A percentile compares a stretch with the other conserved stretches of the same genome.
phyloP scores from a whole-genome alignment of 2,797 vertebrate genomes.

The Amniataba percoides region DNA sequence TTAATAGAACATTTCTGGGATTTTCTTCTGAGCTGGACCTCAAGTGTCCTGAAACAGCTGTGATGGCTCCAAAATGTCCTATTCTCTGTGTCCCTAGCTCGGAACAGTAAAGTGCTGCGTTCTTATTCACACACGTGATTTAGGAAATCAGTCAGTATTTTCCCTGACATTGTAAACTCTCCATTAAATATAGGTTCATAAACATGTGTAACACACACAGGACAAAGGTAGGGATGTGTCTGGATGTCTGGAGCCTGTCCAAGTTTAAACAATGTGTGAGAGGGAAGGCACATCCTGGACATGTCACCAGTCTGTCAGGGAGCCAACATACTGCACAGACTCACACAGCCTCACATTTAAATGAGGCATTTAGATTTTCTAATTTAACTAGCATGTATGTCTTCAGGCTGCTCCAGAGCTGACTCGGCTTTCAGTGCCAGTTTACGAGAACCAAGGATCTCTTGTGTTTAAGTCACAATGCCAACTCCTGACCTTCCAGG shows the following conservation, averaged over 20 bases:
- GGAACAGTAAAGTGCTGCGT: not conserved
- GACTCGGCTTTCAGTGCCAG: not conserved
- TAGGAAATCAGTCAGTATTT: not conserved
- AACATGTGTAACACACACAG: not conserved
- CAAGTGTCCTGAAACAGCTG: slow-evolving; percentile 10
- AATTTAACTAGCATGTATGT: not conserved
- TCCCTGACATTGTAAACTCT: not conserved
- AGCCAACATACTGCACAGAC: not conserved
- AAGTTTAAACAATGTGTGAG: not conserved
- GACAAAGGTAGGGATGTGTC: not conserved
- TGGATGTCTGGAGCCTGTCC: not conserved
- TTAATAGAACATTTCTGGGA: slow-evolving; percentile 37
- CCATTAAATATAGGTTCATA: not conserved
- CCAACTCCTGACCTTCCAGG: not conserved
- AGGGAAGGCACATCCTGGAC: not conserved
- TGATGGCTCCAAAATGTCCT: not conserved
- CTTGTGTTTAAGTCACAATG: slow-evolving; percentile 5
- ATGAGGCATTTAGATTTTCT: not conserved
- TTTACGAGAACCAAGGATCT: not conserved
- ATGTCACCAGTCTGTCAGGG: not conserved
- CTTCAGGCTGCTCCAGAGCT: not conserved
- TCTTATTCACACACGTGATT: not conserved
- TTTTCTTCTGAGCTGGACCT: slow-evolving; percentile 3
- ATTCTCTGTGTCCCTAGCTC: not conserved
- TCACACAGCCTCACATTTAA: not conserved